Evolutionary conservation across 2,113 vertebrate species (phyloP), one percentile per base, ranked within the genome.

Genomic region (Jacana jacana): DNA sequence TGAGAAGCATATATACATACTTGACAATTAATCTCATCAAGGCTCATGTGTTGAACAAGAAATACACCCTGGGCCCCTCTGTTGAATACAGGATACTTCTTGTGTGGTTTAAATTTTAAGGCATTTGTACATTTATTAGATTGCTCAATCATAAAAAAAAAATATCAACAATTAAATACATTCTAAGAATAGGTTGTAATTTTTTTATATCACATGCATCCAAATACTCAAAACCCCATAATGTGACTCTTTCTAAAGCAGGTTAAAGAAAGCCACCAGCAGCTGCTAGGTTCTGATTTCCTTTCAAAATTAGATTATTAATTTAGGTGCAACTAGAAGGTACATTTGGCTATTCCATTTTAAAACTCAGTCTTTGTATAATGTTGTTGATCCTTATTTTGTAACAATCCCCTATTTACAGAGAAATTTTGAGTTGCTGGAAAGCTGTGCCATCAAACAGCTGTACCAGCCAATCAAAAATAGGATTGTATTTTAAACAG

Each of bases 231-330:
- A 91, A 75, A 44, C 31, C 40, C 15, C 16, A 75, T 64, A 60
- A 82, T 28, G 70, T 89, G 40, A 75, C 31, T 90, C 24, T 60
- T 89, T 78, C 72, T 89, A 46, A 89, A 95, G 68, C 42, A 86
- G 60, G 66, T 93, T 46, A 65, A 93, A 63, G 54, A 64, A 86
- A 94, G 61, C 83, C 61, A 68, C 22, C 48, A 76, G 35, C 83
- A 97, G 86, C 93, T 95, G 91, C 54, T 81, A 78, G n/a, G 61
- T 89, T 92, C 52, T 72, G 17, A 70, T 86, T 76, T 79, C 65
- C 72, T 82, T 93, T 91, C 92, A 94, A 87, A 96, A 92, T 94
- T 92, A 93, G 88, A 57, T 81, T 69, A 91, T 89, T 95, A 89
- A 93, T 95, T 96, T 94, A 88, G 81, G 39, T 91, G 54, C 77